phyloP scores from a whole-genome alignment of 2,888 invertebrate species.

The Homarus gammarus region DNA sequence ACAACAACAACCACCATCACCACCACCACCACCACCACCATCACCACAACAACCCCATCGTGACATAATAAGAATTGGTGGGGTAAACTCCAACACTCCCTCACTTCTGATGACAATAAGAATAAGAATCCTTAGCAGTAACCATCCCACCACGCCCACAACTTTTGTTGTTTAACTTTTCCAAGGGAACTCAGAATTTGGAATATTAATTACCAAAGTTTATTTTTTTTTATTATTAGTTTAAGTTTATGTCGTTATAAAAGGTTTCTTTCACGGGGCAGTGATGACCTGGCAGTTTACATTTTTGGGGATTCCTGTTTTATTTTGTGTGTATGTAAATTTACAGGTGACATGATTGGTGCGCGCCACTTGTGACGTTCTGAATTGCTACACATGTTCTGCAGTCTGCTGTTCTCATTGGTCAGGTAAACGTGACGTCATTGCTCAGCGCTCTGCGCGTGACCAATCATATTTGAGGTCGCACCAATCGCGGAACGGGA shows the following conservation, averaged over 20 bases:
- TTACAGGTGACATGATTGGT: neutral
- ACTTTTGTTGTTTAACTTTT: neutral
- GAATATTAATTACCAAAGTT: neutral
- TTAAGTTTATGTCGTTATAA: neutral
- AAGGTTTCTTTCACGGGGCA: too few relatives aligned
- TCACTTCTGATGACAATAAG: too few relatives aligned
- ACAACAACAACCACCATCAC: too few relatives aligned
- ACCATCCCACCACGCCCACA: too few relatives aligned
- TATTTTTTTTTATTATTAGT: neutral
- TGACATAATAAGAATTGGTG: too few relatives aligned
- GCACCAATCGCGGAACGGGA: slow-evolving; percentile 21
- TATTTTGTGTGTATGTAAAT: neutral
- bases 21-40: too few relatives aligned
- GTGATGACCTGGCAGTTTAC: neutral
- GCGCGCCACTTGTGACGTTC: neutral
- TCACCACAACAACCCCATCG: too few relatives aligned
- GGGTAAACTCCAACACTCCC: too few relatives aligned
- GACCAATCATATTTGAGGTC: slow-evolving; percentile 36
- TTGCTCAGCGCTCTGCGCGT: neutral
- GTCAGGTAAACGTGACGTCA: slow-evolving; percentile 12
- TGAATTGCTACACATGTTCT: neutral
- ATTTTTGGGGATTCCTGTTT: neutral
- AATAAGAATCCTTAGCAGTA: too few relatives aligned
- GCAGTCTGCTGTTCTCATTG: neutral
- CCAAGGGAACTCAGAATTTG: neutral